Conservation (phyloP, 23 tunicate genomes). For the Trididemnum clinides region DNA sequence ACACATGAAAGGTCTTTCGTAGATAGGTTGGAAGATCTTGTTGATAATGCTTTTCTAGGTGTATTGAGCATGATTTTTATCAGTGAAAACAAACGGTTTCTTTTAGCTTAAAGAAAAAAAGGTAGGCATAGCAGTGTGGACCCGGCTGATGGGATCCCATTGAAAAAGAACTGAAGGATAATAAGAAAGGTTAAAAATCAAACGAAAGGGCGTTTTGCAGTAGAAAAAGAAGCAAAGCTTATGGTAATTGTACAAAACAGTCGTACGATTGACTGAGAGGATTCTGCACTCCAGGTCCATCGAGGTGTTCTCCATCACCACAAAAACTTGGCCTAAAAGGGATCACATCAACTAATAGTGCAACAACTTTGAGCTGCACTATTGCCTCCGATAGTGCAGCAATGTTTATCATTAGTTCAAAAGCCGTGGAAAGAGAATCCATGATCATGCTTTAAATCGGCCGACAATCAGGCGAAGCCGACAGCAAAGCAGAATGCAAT, state of each 20-base stretch:
- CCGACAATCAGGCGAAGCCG: slow-evolving; percentile 15
- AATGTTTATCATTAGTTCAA: neutral
- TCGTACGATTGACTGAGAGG: neutral
- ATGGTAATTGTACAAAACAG: neutral
- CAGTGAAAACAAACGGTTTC: slow-evolving; percentile 6
- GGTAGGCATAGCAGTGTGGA: neutral
- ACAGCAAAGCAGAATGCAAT: no score
- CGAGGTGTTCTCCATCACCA: neutral
- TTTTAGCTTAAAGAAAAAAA: neutral
- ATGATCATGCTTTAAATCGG: neutral
- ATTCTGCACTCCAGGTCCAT: neutral
- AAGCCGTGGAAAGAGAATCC: neutral
- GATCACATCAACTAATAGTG: neutral
- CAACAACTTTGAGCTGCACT: neutral
- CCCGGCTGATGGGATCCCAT: neutral
- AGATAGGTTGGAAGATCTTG: slow-evolving; percentile 3
- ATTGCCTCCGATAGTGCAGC: slow-evolving; percentile 11
- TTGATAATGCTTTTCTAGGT: slow-evolving; percentile 3
- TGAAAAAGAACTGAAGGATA: neutral
- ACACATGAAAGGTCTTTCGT: neutral
- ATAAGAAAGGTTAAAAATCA: neutral
- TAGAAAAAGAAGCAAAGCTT: neutral
- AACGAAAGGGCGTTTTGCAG: neutral
- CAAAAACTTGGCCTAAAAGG: neutral
- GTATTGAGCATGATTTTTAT: neutral